Evolutionary conservation across 2,113 vertebrate species (phyloP).

Genomic region (Odobenus rosmarus): DNA sequence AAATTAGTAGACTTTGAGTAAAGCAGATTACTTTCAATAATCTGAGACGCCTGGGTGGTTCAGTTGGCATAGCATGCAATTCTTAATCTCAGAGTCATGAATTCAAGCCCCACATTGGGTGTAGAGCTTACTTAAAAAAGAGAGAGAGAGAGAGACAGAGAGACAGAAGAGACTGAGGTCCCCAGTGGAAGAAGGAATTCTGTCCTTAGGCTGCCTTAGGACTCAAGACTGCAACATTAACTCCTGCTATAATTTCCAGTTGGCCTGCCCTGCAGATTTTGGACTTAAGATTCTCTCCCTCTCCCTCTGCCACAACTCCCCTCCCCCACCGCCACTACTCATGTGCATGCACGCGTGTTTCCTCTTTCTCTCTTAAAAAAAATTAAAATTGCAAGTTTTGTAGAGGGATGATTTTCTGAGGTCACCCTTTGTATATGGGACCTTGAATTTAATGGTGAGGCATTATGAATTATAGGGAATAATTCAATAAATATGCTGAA

Average conservation of each 20-base stretch:
- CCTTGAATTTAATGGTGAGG: background rate
- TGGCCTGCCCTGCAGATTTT: background rate
- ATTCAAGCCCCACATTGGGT: background rate
- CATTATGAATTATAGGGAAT: background rate
- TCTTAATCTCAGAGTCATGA: background rate
- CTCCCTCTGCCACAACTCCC: background rate
- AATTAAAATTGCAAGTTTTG: background rate
- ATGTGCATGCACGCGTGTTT: too few relatives aligned
- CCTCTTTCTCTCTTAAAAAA: background rate
- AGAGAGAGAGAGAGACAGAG: background rate
- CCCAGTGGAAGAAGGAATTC: background rate
- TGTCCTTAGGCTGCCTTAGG: background rate
- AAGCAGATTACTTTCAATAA: background rate
- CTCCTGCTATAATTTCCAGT: background rate
- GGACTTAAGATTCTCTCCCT: background rate
- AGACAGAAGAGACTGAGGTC: background rate
- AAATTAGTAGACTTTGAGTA: background rate
- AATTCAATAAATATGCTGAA: background rate
- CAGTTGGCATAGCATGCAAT: background rate
- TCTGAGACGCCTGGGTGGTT: background rate
- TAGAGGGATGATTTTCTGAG: background rate
- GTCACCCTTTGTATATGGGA: background rate
- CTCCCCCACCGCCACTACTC: background rate
- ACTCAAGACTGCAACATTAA: background rate
- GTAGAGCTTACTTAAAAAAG: background rate